Conservation (phyloP, 2,113 vertebrate genomes). For the Abramis brama region DNA sequence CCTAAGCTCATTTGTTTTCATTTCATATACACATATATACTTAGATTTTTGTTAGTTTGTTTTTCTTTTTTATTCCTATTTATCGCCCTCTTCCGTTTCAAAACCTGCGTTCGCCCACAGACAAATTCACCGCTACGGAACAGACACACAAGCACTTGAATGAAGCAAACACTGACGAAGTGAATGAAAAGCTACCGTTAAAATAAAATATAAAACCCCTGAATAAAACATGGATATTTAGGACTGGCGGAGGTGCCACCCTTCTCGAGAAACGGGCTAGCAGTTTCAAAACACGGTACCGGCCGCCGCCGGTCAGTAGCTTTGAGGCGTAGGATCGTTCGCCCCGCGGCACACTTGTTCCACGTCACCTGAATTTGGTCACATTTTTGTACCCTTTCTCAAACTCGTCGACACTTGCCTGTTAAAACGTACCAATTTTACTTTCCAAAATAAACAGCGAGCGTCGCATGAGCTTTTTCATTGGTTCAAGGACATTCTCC, state of each 20-base stretch:
- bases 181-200: constrained; percentile 53
- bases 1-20: constrained; percentile 70
- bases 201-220: constrained; percentile 57
- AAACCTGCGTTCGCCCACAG: constrained; percentile 44
- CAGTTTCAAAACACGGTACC: background rate
- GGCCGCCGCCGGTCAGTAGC: background rate
- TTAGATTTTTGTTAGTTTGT: constrained; percentile 65
- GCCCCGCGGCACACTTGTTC: background rate
- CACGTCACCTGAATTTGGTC: constrained; percentile 64
- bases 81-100: constrained; percentile 61
- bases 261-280: constrained; percentile 44
- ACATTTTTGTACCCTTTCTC: constrained; percentile 68
- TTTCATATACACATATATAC: constrained; percentile 80
- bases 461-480: constrained; percentile 54
- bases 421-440: constrained; percentile 49
- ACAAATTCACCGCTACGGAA: constrained; percentile 54
- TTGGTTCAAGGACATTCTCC: constrained; percentile 58
- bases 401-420: background rate
- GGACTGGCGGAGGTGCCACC: constrained; percentile 50
- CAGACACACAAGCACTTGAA: constrained; percentile 58
- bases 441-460: background rate
- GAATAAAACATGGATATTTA: constrained; percentile 54
- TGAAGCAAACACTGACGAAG: constrained; percentile 58
- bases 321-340: background rate
- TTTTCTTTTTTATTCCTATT: constrained; percentile 65